A percentile compares a stretch with the other conserved stretches of the same genome.
Evolutionary conservation across 2,113 vertebrate genomes (phyloP).

Genomic region (Zosterops borbonicus): DNA sequence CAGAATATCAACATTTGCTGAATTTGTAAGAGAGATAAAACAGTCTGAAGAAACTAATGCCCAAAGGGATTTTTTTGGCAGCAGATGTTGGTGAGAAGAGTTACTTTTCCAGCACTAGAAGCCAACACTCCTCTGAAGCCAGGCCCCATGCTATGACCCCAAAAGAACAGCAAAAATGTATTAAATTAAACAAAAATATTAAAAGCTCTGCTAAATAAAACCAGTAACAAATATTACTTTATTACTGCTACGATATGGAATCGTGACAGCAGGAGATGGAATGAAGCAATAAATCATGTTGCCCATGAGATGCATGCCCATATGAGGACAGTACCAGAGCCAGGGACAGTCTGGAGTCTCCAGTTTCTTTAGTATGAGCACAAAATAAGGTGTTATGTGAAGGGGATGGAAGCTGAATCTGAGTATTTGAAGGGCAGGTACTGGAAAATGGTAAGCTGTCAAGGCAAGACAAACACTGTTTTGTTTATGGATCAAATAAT

Average conservation of each 20-base stretch:
- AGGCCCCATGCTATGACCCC: slow-evolving; percentile 12
- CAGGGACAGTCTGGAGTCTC: not conserved
- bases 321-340: not conserved
- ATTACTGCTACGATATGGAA: not conserved
- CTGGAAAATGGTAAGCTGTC: not conserved
- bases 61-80: slow-evolving; percentile 33
- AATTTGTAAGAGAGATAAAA: slow-evolving; percentile 56
- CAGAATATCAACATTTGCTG: slow-evolving; percentile 57
- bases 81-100: slow-evolving; percentile 51
- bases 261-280: not conserved
- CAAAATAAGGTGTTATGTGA: not conserved
- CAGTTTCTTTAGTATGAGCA: not conserved
- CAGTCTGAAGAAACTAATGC: slow-evolving; percentile 45
- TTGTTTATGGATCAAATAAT: not conserved
- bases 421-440: not conserved
- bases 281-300: not conserved
- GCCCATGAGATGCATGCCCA: not conserved
- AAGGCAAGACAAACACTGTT: not conserved
- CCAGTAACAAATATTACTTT: not conserved
- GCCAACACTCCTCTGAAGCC: not conserved
- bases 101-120: slow-evolving; percentile 36
- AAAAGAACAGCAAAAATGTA: not conserved
- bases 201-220: not conserved
- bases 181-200: not conserved
- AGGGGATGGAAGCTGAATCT: not conserved